Conservation (phyloP, 2,888 invertebrate genomes). For the Stenolophus ochropezus region DNA sequence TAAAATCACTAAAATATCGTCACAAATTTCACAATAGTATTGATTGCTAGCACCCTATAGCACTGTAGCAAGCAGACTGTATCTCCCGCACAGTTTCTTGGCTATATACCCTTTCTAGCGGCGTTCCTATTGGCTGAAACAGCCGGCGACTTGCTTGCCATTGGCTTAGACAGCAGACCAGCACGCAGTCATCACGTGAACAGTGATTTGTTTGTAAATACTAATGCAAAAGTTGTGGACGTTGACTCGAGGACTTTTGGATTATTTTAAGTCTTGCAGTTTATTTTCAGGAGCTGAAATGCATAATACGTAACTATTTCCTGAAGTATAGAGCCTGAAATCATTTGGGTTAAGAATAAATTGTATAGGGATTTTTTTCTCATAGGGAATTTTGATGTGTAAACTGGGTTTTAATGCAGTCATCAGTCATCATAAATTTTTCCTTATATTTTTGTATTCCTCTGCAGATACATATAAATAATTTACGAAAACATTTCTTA, state of each 20-base stretch:
- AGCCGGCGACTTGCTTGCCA: background rate
- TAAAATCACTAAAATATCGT: background rate
- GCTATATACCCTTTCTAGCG: background rate
- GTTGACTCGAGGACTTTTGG: background rate
- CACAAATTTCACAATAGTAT: background rate
- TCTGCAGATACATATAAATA: too few species aligned
- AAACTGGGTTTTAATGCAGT: too few species aligned
- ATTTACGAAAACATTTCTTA: too few species aligned
- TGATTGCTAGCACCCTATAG: background rate
- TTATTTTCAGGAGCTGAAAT: background rate
- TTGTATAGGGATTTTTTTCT: background rate
- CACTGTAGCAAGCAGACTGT: background rate
- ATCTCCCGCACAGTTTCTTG: background rate
- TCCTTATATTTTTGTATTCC: too few species aligned
- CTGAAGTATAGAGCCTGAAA: too few species aligned
- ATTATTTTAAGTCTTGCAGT: background rate
- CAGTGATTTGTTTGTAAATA: constrained; percentile 41
- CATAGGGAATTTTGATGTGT: too few species aligned
- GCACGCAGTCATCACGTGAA: constrained; percentile 51
- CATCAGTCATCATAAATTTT: too few species aligned
- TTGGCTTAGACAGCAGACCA: constrained; percentile 5
- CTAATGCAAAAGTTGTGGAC: background rate
- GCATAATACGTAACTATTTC: background rate
- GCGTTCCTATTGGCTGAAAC: background rate
- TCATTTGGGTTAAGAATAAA: too few species aligned